These are phyloP conservation scores for Apostichopus japonicus DNA, from an alignment of 35 echinoderm and acorn worm genomes.

Conservation along the genomic window DNA sequence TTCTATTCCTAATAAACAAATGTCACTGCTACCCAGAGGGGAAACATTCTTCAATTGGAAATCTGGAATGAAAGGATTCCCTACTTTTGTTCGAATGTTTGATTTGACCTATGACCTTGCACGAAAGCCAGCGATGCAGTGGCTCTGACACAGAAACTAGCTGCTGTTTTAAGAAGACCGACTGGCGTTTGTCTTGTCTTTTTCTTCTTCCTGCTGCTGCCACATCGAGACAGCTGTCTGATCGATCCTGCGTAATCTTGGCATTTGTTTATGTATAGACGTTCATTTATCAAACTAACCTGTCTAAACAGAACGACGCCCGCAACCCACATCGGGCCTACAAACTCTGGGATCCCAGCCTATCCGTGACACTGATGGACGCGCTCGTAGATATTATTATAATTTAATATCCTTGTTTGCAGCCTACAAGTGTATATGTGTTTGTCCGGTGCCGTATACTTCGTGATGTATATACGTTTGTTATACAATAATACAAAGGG, in stretches of 20 bases:
- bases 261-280: constrained; percentile 34
- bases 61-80: neutral
- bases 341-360: neutral
- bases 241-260: neutral
- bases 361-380: neutral
- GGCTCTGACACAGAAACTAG: neutral
- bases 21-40: constrained; percentile 39
- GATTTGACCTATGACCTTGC: constrained; percentile 29
- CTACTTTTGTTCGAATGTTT: constrained; percentile 9
- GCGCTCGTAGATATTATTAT: neutral
- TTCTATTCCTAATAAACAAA: constrained; percentile 55
- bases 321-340: constrained; percentile 7
- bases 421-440: no score
- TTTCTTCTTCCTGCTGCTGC: neutral
- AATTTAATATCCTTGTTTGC: no score
- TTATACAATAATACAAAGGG: no score
- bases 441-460: no score
- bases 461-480: no score
- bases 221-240: neutral
- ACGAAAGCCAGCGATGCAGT: neutral
- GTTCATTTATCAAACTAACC: constrained; percentile 35
- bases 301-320: constrained; percentile 40
- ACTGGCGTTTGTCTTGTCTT: no score
- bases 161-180: neutral
- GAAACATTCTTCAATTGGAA: constrained; percentile 10